phyloP scores from a whole-genome alignment of 2,888 invertebrate genomes.

The Lamproptera curius region DNA sequence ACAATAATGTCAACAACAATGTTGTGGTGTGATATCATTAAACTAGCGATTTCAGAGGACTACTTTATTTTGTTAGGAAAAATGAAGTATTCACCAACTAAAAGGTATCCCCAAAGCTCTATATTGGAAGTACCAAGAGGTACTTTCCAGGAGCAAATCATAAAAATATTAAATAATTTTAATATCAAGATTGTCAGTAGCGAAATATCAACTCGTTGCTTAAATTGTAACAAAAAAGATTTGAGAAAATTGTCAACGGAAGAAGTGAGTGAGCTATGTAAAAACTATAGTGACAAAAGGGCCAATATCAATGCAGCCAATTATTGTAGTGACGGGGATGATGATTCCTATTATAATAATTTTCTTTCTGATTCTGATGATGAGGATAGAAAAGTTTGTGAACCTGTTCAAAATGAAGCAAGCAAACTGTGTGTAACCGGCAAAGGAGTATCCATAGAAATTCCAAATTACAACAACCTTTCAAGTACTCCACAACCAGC shows the following conservation, averaged over 20 bases:
- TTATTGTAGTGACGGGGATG: constrained; percentile 39
- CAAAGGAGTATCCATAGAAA: constrained; percentile 75
- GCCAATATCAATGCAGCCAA: constrained; percentile 26
- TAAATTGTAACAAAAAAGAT: constrained; percentile 73
- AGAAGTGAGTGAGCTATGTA: constrained; percentile 50
- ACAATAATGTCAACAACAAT: constrained; percentile 79
- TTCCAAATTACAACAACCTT: constrained; percentile 65
- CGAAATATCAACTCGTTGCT: constrained; percentile 85
- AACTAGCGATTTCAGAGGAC: constrained; percentile 58
- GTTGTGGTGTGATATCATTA: constrained; percentile 63
- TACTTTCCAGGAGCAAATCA: constrained; percentile 78
- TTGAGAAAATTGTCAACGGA: constrained; percentile 42
- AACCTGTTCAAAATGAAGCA: constrained; percentile 28
- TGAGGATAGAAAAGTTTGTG: constrained; percentile 49
- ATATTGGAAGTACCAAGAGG: constrained; percentile 78
- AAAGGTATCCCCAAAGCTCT: constrained; percentile 70
- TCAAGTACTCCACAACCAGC: constrained; percentile 73
- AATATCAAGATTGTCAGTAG: constrained; percentile 79
- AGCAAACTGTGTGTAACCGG: constrained; percentile 59
- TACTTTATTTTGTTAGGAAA: constrained; percentile 51
- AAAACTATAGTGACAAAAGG: constrained; percentile 39
- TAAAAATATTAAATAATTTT: constrained; percentile 81
- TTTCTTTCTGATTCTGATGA: constrained; percentile 64
- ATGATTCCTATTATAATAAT: constrained; percentile 49
- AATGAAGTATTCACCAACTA: constrained; percentile 72